Conservation (phyloP, 1,140 invertebrate genomes). For the Lucilia cuprina region DNA sequence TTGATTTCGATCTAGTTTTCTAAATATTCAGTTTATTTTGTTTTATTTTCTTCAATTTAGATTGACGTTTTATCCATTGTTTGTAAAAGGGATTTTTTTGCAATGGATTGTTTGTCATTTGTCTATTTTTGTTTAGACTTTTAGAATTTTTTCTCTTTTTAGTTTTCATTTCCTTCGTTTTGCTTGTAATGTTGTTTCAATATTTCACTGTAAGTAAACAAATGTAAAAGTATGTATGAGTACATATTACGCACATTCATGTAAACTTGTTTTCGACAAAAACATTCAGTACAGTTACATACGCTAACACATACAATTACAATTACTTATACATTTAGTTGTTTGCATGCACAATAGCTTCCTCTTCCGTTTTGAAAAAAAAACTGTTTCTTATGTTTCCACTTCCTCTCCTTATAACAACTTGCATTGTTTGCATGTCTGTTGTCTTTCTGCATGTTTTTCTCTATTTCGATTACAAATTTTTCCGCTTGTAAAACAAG, state of each 20-base stretch:
- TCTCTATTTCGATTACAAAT: neutral
- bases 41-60: neutral
- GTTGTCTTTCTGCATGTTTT: neutral
- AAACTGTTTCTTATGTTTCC: neutral
- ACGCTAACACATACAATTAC: neutral
- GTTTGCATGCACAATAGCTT: neutral
- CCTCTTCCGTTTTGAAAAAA: neutral
- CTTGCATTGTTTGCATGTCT: neutral
- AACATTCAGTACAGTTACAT: neutral
- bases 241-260: neutral
- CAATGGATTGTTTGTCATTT: neutral
- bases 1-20: too few species aligned
- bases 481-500: slow-evolving; percentile 1
- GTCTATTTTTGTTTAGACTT: neutral
- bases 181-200: too few species aligned
- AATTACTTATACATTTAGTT: neutral
- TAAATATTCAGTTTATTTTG: neutral
- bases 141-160: neutral
- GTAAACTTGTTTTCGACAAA: neutral
- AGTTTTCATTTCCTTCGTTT: neutral
- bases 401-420: neutral
- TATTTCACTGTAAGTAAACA: neutral
- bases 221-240: neutral
- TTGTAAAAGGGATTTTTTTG: neutral
- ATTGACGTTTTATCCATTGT: neutral